These are phyloP conservation scores for Caenorhabditis macrosperma DNA, from an alignment of 2,888 invertebrate species.

Conservation along the genomic window DNA sequence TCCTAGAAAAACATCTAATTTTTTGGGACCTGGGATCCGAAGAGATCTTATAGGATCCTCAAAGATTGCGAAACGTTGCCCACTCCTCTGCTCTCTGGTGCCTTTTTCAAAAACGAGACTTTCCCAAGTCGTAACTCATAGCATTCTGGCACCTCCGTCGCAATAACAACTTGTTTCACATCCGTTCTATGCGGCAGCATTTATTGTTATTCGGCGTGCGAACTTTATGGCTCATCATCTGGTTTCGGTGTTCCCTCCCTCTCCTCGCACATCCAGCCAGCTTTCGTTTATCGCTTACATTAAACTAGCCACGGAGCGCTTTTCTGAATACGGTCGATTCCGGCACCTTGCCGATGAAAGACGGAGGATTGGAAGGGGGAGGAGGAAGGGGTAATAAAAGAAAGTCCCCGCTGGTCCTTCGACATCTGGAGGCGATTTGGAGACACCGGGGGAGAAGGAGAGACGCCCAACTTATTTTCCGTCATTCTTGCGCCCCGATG, in stretches of 20 bases:
- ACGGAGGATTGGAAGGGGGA: no score
- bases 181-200: slow-evolving; percentile 15
- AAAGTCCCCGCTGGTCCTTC: slow-evolving; percentile 11
- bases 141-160: slow-evolving; percentile 27
- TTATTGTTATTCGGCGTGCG: slow-evolving; percentile 43
- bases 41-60: not conserved
- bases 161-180: slow-evolving; percentile 49
- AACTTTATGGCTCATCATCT: slow-evolving; percentile 57
- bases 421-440: slow-evolving; percentile 55
- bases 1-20: no score
- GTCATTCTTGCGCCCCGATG: not conserved
- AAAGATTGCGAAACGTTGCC: no score
- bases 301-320: slow-evolving; percentile 17
- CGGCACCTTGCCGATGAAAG: slow-evolving; percentile 5
- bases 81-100: not conserved
- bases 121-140: slow-evolving; percentile 34
- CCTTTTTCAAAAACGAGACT: slow-evolving; percentile 10
- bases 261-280: slow-evolving; percentile 12
- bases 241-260: slow-evolving; percentile 14
- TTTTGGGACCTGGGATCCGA: no score
- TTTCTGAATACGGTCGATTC: slow-evolving; percentile 37
- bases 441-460: slow-evolving; percentile 3
- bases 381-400: slow-evolving; percentile 27
- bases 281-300: slow-evolving; percentile 49
- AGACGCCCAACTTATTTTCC: slow-evolving; percentile 43